Evolutionary conservation across 2,888 invertebrate genomes (phyloP).

Genomic region (Barypeithes pellucidus): DNA sequence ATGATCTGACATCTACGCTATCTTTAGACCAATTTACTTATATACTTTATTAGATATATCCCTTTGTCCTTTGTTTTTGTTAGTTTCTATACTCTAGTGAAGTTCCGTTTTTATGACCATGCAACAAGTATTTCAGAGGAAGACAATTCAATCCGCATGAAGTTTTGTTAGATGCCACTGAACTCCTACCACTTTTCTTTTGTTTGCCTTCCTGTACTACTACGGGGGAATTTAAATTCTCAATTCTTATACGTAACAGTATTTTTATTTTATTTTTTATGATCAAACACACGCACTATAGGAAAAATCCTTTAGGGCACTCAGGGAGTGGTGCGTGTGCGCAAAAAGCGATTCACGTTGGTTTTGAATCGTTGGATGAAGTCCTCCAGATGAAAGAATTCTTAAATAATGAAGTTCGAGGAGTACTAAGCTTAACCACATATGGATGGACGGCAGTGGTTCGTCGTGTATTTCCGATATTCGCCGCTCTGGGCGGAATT

Average conservation of each 20-base stretch:
- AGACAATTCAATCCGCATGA: constrained; percentile 49
- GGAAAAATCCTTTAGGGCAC: no score
- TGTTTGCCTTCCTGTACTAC: constrained; percentile 3
- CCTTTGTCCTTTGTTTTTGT: constrained; percentile 43
- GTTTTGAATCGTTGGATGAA: no score
- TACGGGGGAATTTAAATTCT: constrained; percentile 12
- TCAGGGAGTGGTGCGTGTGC: no score
- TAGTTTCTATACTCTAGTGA: constrained; percentile 28
- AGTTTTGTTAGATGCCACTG: constrained; percentile 53
- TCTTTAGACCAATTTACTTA: constrained; percentile 43
- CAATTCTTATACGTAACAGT: neutral
- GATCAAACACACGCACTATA: no score
- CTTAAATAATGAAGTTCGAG: no score
- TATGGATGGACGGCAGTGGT: no score
- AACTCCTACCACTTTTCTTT: constrained; percentile 44
- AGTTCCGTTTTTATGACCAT: constrained; percentile 30
- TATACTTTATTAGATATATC: constrained; percentile 39
- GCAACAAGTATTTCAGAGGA: constrained; percentile 47
- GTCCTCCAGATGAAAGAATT: no score
- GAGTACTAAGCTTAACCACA: no score
- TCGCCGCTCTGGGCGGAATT: no score
- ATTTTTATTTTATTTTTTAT: no score
- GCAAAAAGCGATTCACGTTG: no score
- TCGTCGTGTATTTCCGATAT: no score
- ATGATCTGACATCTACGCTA: constrained; percentile 37